A percentile compares a stretch with the other conserved stretches of the same genome.
Evolutionary conservation across 2,797 vertebrate species (phyloP).

Genomic region (Poecilia wingei): DNA sequence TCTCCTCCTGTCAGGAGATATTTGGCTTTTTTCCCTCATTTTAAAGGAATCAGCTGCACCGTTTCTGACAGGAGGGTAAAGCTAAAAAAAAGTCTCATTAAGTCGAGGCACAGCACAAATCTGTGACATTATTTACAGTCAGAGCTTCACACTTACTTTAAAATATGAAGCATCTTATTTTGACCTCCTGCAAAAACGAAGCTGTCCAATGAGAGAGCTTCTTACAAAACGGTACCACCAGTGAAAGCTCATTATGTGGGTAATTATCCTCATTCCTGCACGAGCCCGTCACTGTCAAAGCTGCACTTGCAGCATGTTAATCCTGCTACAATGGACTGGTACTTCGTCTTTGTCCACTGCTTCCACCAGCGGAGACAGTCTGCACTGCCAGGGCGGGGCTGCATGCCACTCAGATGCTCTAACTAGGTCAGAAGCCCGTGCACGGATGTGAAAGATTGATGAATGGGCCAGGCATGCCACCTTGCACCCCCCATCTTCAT

Average conservation of each 20-base stretch:
- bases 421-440: constrained; percentile 79
- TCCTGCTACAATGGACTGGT: constrained; percentile 69
- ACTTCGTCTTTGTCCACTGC: constrained; percentile 60
- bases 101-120: constrained; percentile 7
- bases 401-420: constrained; percentile 48
- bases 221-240: constrained; percentile 37
- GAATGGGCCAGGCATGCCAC: constrained; percentile 76
- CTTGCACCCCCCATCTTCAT: constrained; percentile 67
- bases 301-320: constrained; percentile 61
- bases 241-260: constrained; percentile 51
- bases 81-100: constrained; percentile 24
- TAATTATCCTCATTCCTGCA: constrained; percentile 66
- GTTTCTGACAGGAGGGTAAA: constrained; percentile 45
- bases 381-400: constrained; percentile 54
- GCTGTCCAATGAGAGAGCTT: constrained; percentile 32
- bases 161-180: constrained; percentile 37
- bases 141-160: constrained; percentile 6
- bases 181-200: constrained; percentile 16
- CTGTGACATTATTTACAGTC: constrained; percentile 7
- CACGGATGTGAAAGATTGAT: constrained; percentile 75
- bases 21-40: constrained; percentile 25
- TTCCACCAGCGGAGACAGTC: constrained; percentile 59
- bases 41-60: constrained; percentile 10
- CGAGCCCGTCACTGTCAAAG: constrained; percentile 54
- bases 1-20: constrained; percentile 45